Conservation (phyloP, 1,140 invertebrate species). For the Orussus abietinus region DNA sequence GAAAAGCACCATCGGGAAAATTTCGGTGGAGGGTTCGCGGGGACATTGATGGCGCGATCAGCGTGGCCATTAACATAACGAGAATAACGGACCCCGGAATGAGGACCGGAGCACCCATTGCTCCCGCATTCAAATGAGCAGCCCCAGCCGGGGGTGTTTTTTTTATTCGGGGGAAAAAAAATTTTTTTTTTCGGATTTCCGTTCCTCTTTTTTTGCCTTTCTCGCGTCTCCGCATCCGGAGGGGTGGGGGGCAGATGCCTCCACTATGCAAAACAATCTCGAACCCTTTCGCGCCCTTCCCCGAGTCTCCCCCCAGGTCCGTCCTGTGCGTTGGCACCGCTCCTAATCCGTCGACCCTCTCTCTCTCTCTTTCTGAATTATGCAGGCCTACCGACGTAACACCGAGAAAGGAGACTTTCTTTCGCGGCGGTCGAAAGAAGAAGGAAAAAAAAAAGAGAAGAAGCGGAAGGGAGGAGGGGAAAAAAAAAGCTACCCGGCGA, state of each 20-base stretch:
- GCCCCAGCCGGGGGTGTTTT: too few relatives aligned
- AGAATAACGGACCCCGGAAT: too few relatives aligned
- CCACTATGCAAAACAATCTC: constrained; percentile 36
- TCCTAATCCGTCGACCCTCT: constrained; percentile 14
- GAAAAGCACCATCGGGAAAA: too few relatives aligned
- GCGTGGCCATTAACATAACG: too few relatives aligned
- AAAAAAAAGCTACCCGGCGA: not conserved
- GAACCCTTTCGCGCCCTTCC: constrained; percentile 38
- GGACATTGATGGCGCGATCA: too few relatives aligned
- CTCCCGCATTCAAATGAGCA: too few relatives aligned
- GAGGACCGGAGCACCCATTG: too few relatives aligned
- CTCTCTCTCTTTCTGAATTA: constrained; percentile 22
- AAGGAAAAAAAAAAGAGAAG: not conserved
- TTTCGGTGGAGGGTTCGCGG: too few relatives aligned
- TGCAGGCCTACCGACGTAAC: constrained; percentile 26
- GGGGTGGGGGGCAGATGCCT: constrained; percentile 9
- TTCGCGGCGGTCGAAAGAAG: not conserved
- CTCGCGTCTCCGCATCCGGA: constrained; percentile 6
- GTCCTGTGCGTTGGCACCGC: constrained; percentile 11
- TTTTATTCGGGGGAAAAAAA: too few relatives aligned
- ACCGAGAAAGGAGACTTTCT: too few relatives aligned
- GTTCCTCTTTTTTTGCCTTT: constrained; percentile 30
- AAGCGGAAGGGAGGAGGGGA: not conserved
- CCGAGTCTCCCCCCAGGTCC: too few relatives aligned
- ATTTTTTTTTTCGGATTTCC: constrained; percentile 41